phyloP scores from a whole-genome alignment of 2,888 invertebrate genomes.

The Zygaena filipendulae region DNA sequence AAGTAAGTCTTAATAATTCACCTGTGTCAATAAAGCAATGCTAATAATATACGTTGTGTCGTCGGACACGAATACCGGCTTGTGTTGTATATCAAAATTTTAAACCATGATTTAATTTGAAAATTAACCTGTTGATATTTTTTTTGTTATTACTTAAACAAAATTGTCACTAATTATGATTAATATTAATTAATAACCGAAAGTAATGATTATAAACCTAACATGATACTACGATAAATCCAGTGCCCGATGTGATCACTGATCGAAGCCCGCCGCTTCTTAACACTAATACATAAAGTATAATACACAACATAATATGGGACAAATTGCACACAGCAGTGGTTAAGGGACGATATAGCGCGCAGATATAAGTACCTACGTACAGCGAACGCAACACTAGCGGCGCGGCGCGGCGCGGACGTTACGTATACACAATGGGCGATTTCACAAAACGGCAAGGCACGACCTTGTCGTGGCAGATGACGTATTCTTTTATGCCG shows the following conservation, averaged over 20 bases:
- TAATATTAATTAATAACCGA: constrained; percentile 49
- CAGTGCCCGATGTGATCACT: too few relatives aligned
- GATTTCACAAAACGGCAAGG: constrained; percentile 10
- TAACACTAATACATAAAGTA: constrained; percentile 62
- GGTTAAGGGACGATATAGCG: constrained; percentile 42
- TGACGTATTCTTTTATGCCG: too few relatives aligned
- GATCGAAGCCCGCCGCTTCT: too few relatives aligned
- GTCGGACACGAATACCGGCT: constrained; percentile 34
- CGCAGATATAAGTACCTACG: constrained; percentile 22
- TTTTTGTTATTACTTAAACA: constrained; percentile 31
- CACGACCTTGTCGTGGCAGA: constrained; percentile 16
- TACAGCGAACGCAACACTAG: constrained; percentile 33
- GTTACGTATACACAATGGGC: constrained; percentile 23
- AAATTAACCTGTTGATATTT: constrained; percentile 35
- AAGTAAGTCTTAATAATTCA: constrained; percentile 64
- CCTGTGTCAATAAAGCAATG: constrained; percentile 60
- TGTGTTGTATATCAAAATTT: constrained; percentile 50
- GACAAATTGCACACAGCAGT: constrained; percentile 54
- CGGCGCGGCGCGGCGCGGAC: too few relatives aligned
- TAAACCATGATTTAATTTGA: constrained; percentile 54
- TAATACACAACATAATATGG: constrained; percentile 56
- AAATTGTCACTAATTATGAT: constrained; percentile 60
- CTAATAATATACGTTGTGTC: constrained; percentile 29
- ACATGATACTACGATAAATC: constrained; percentile 62
- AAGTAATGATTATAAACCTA: constrained; percentile 63